These are phyloP conservation scores for Otus scops DNA, from an alignment of 2,797 vertebrate genomes.

Conservation along the genomic window DNA sequence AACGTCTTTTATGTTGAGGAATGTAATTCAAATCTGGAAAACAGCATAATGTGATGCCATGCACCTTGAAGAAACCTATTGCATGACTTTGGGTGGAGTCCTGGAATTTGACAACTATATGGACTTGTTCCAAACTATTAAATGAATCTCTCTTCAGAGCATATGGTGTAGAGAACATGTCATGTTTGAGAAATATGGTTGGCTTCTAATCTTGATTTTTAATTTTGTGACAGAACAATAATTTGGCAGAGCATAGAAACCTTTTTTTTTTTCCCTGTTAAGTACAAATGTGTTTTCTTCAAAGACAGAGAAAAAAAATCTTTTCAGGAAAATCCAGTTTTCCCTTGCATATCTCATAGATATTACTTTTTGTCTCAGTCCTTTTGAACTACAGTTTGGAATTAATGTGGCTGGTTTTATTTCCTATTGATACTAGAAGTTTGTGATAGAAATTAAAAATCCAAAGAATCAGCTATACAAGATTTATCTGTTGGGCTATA, in stretches of 20 bases:
- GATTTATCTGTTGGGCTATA: neutral
- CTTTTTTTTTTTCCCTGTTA: neutral
- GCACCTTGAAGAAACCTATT: slow-evolving; percentile 48
- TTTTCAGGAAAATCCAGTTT: neutral
- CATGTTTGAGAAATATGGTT: slow-evolving; percentile 60
- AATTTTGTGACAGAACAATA: slow-evolving; percentile 53
- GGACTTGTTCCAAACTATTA: slow-evolving; percentile 56
- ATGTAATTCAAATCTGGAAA: slow-evolving; percentile 8
- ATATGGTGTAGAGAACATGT: slow-evolving; percentile 55
- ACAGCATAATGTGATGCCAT: neutral
- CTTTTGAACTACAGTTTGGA: neutral
- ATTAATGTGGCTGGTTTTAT: neutral
- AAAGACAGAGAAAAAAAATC: neutral
- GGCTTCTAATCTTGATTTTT: slow-evolving; percentile 60
- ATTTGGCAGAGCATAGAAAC: slow-evolving; percentile 9
- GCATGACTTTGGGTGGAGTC: slow-evolving; percentile 20
- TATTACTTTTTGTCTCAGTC: neutral
- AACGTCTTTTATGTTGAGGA: neutral
- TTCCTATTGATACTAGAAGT: neutral
- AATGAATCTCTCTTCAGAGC: slow-evolving; percentile 53
- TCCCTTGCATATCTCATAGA: neutral
- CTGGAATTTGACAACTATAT: slow-evolving; percentile 41
- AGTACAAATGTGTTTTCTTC: neutral
- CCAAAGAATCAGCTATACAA: neutral
- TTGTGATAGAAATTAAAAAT: neutral